Evolutionary conservation across 2,888 invertebrate species (phyloP), one percentile per base, ranked within the genome.

Genomic region (Phortica okadai): DNA sequence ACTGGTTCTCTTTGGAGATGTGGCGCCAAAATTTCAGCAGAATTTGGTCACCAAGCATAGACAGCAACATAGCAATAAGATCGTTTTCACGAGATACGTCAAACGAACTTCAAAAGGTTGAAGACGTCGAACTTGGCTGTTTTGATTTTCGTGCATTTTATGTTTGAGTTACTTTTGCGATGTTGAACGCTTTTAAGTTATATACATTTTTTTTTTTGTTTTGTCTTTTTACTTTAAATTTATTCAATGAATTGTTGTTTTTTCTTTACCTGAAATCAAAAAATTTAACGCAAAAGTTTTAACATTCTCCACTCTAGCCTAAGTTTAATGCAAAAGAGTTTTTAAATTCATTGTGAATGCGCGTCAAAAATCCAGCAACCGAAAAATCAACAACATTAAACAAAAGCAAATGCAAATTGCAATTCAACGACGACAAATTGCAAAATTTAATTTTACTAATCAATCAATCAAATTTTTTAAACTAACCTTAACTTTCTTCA

Each of bases 401-500:
- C 75, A 75, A 67, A 77, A 64, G n/a, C 41, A 76, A 77, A 6
- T 42, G 8, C 14, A 44, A 41, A 64, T 44, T 56, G 54, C 70
- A 72, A 72, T 72, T 16, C 16, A 16, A 44, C 45, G 44, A 69
- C 45, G 70, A 72, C 70, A 56, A 54, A 72, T 72, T 72, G 70
- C 56, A 44, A 21, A 44, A 45, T 62, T 62, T 10, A 25, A 62
- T 62, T 62, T 16, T 62, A 62, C 62, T 62, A 62, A 62, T 25
- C 62, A 62, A 62, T 21, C 62, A 62, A 62, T 16, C 10, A 62
- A 62, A 62, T 62, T 16, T 62, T 62, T 62, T 62, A 62, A 50
- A 25, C 62, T 62, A 16, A 21, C 62, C 10, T 62, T 62, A 62
- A 62, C 50, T 80, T 82, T 83, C 84, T 83, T 86, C 85, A 77